These are phyloP conservation scores for Trichonephila clavata DNA, from an alignment of 1,140 invertebrate species.

Conservation along the genomic window DNA sequence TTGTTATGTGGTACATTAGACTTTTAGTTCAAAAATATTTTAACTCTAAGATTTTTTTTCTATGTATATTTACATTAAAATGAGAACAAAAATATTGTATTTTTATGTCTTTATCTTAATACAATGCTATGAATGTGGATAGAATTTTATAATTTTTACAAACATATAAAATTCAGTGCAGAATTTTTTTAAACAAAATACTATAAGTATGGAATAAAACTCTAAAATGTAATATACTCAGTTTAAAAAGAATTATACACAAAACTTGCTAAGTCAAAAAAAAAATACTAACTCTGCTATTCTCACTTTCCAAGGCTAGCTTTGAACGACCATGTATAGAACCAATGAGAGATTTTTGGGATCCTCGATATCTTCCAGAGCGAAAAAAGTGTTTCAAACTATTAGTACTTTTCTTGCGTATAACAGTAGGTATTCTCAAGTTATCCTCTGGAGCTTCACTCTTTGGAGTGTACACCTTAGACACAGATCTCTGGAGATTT, in stretches of 20 bases:
- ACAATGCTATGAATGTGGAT: too few species aligned
- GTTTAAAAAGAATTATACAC: not conserved
- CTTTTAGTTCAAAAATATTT: too few species aligned
- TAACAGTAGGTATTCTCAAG: not conserved
- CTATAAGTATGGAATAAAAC: too few species aligned
- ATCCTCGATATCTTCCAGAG: constrained; percentile 59
- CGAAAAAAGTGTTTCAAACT: constrained; percentile 70
- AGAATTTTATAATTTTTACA: too few species aligned
- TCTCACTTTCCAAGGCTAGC: not conserved
- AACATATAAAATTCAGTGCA: too few species aligned
- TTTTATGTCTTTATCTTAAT: too few species aligned
- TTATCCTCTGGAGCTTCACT: constrained; percentile 61
- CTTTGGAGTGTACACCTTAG: constrained; percentile 44
- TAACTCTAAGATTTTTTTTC: too few species aligned
- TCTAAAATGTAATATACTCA: too few species aligned
- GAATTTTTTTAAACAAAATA: too few species aligned
- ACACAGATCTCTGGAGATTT: constrained; percentile 4
- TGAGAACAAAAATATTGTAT: too few species aligned
- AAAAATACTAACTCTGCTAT: constrained; percentile 10
- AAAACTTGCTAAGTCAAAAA: not conserved
- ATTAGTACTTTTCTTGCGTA: constrained; percentile 56
- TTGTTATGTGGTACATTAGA: too few species aligned
- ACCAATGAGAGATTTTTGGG: constrained; percentile 65
- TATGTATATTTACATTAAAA: too few species aligned
- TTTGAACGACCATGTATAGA: not conserved